These are phyloP conservation scores for Hydrophis major DNA, from an alignment of 2,797 vertebrate species.

Conservation along the genomic window DNA sequence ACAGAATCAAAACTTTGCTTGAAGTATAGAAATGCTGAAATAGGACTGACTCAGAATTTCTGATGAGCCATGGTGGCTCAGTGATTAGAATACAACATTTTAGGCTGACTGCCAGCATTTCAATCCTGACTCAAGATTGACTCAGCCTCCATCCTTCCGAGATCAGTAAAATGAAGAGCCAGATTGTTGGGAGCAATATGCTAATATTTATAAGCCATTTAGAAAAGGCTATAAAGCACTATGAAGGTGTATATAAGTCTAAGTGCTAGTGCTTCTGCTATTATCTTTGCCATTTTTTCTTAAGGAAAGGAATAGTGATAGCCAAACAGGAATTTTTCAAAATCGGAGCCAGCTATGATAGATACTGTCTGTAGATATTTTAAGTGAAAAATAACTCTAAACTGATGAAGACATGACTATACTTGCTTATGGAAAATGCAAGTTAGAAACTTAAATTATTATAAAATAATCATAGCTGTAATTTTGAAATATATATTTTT, in stretches of 20 bases:
- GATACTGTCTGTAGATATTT: conserved; percentile 14
- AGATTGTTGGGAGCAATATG: neutral
- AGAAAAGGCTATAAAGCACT: neutral
- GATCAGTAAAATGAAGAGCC: neutral
- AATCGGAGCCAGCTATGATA: neutral
- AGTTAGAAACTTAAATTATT: conserved; percentile 69
- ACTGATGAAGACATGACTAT: conserved; percentile 53
- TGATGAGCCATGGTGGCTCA: neutral
- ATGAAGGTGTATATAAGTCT: neutral
- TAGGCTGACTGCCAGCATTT: neutral
- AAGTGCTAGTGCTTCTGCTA: neutral
- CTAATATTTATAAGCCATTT: neutral
- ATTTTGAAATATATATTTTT: conserved; percentile 67
- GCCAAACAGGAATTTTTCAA: conserved; percentile 18
- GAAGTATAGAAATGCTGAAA: neutral
- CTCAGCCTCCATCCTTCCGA: neutral
- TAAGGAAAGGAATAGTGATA: conserved; percentile 10
- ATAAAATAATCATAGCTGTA: conserved; percentile 72
- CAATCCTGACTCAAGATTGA: neutral
- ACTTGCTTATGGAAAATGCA: conserved; percentile 60
- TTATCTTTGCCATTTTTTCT: neutral
- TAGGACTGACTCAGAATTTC: neutral
- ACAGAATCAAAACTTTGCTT: neutral
- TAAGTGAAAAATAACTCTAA: conserved; percentile 10
- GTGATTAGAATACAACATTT: neutral